These are phyloP conservation scores for Antechinus flavipes DNA, from an alignment of 2,113 vertebrate species.

Conservation along the genomic window DNA sequence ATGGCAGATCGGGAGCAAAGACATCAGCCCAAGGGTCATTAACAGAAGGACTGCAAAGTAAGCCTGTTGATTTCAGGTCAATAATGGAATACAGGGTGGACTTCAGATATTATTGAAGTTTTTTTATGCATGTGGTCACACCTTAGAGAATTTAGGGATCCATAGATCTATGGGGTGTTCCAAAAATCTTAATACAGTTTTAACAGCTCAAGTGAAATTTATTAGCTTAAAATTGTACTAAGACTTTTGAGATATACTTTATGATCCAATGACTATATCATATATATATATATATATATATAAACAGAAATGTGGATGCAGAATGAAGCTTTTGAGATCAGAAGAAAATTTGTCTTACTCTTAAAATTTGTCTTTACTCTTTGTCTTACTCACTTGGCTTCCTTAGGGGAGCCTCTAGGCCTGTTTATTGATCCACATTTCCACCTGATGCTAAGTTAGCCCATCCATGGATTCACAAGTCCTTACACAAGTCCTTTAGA, in stretches of 20 bases:
- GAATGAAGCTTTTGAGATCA: not conserved
- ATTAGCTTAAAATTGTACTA: not conserved
- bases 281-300: not conserved
- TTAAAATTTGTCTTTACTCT: not conserved
- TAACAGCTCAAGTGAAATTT: not conserved
- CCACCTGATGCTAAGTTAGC: not conserved
- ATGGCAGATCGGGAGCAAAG: not conserved
- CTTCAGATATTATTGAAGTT: not conserved
- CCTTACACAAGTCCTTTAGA: not conserved
- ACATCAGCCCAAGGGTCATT: not conserved
- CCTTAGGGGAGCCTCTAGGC: not conserved
- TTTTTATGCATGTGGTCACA: not conserved
- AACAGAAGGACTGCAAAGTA: not conserved
- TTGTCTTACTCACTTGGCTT: not conserved
- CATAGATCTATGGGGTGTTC: not conserved
- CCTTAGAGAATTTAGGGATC: not conserved
- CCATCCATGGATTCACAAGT: not conserved
- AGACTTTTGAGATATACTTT: not conserved
- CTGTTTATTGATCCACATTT: not conserved
- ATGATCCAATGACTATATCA: not conserved
- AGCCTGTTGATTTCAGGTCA: not conserved
- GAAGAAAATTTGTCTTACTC: not conserved
- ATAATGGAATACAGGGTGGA: not conserved
- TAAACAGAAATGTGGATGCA: not conserved
- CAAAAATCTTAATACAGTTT: not conserved